Evolutionary conservation across 53 echinoderm and acorn worm genomes (phyloP).

Genomic region (Pentamera pediparva): DNA sequence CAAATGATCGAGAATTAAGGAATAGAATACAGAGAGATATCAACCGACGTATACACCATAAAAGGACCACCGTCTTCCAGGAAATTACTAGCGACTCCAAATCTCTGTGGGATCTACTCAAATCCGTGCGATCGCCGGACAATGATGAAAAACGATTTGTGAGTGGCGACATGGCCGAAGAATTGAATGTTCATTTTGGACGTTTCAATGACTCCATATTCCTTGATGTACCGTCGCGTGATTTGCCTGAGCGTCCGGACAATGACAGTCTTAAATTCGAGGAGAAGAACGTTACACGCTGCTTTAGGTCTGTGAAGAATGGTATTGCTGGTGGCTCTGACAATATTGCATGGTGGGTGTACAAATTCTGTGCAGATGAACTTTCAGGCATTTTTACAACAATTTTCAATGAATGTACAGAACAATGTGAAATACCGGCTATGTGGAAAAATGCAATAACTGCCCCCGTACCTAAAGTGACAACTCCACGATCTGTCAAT

Average conservation of each 20-base stretch:
- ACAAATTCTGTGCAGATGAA: too few relatives aligned
- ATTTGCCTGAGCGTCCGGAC: background rate
- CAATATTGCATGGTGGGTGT: constrained; percentile 12
- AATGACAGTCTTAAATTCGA: constrained; percentile 12
- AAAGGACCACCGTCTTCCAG: constrained; percentile 4
- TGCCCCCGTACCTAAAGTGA: too few relatives aligned
- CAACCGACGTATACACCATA: constrained; percentile 11
- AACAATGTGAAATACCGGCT: constrained; percentile 4
- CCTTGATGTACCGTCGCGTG: background rate
- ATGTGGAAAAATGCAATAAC: constrained; percentile 3
- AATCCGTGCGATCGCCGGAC: background rate
- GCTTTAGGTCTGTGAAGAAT: background rate
- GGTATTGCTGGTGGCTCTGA: constrained; percentile 17
- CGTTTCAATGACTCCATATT: constrained; percentile 17
- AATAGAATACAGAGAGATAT: constrained; percentile 21
- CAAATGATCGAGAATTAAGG: background rate
- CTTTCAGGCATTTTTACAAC: constrained; percentile 3
- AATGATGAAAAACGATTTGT: constrained; percentile 13
- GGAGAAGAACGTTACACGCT: constrained; percentile 8
- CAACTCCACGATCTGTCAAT: background rate
- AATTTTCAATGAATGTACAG: constrained; percentile 15
- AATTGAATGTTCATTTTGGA: background rate
- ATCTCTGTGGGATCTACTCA: background rate
- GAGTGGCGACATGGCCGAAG: background rate
- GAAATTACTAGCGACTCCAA: constrained; percentile 16